phyloP scores from a whole-genome alignment of 2,888 invertebrate genomes.

The Pollenia labialis region DNA sequence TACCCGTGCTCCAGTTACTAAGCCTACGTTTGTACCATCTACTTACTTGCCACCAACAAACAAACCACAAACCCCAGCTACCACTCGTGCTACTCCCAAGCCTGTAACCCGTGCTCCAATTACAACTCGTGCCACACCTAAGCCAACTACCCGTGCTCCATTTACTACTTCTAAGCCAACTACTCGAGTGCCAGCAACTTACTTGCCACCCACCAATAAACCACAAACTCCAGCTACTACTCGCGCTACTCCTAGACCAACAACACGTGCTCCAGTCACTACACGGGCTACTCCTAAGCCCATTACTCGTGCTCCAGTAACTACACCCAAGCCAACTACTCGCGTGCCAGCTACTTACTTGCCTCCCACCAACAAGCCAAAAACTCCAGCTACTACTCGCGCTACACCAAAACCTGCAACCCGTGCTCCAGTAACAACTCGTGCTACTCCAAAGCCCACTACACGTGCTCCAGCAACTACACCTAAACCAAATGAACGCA shows the following conservation, averaged over 20 bases:
- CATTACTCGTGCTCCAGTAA: slow-evolving; percentile 52
- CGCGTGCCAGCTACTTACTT: slow-evolving; percentile 75
- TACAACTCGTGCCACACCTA: slow-evolving; percentile 31
- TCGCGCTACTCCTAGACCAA: slow-evolving; percentile 45
- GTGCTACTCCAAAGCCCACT: slow-evolving; percentile 54
- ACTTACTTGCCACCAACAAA: slow-evolving; percentile 66
- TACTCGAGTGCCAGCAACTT: slow-evolving; percentile 42
- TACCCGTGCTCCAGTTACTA: not conserved
- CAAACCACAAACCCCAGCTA: slow-evolving; percentile 42
- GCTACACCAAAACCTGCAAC: slow-evolving; percentile 70
- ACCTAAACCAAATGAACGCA: not conserved
- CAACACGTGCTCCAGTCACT: slow-evolving; percentile 74
- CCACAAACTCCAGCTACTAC: slow-evolving; percentile 62
- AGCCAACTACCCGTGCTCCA: too few species aligned
- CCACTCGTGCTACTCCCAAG: slow-evolving; percentile 74
- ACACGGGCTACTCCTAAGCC: slow-evolving; percentile 72
- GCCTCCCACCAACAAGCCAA: slow-evolving; percentile 75
- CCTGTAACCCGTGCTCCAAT: slow-evolving; percentile 38
- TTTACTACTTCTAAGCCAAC: slow-evolving; percentile 32
- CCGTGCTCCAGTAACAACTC: slow-evolving; percentile 46
- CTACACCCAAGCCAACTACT: slow-evolving; percentile 69
- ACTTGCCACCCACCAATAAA: too few species aligned
- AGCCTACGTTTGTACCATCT: slow-evolving; percentile 44
- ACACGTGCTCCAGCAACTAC: slow-evolving; percentile 50
- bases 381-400: slow-evolving; percentile 73